Base-by-base conservation (phyloP, 1,140 invertebrate genomes). In the Helicorthomorpha holstii region DNA sequence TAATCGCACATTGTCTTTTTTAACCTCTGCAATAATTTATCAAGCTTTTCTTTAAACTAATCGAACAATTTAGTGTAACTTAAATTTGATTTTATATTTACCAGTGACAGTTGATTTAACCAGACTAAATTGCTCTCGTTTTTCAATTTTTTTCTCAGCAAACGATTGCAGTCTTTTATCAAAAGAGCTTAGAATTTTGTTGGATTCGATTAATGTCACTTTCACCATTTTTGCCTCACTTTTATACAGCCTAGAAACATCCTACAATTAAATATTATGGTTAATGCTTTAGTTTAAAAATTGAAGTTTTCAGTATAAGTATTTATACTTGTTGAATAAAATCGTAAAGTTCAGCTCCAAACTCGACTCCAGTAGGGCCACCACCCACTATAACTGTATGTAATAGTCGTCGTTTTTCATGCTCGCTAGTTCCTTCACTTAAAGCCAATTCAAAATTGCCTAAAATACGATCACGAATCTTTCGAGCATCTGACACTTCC, bases 321-420 rank as follows among this genome's bases (percentile, higher is more conserved):
- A 7, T 27, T 1, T 41, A 25, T 56, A 69, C 68, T 61, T 67
- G 59, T 59, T 66, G 54, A 27, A 68, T 59, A 60, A 71, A 71
- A 51, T 71, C 69, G 58, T 71, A 70, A 21, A 71, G 54, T 55
- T 71, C 69, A 16, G 69, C 69, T n/a, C 69, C 69, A 64, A 71
- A 71, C 53, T 71, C 69, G n/a, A 71, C 60, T 3, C 69, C 69
- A 23, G 69, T 71, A 1, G 69, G 69, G 25, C 69, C 69, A 25
- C 69, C 69, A 46, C 69, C 69, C 34, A 71, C 69, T 48, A 71
- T 71, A 1, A 71, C 65, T 38, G 62, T 63, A 52, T 71, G 67
- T 22, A 67, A 50, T 1, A 69, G 54, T n/a, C 65, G 51, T 25
- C 60, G 41, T 12, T 54, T 60, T 51, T 71, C 68, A 16, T 54